Base-by-base conservation (phyloP, 2,113 vertebrate genomes). In the Atherinomorus stipes region DNA sequence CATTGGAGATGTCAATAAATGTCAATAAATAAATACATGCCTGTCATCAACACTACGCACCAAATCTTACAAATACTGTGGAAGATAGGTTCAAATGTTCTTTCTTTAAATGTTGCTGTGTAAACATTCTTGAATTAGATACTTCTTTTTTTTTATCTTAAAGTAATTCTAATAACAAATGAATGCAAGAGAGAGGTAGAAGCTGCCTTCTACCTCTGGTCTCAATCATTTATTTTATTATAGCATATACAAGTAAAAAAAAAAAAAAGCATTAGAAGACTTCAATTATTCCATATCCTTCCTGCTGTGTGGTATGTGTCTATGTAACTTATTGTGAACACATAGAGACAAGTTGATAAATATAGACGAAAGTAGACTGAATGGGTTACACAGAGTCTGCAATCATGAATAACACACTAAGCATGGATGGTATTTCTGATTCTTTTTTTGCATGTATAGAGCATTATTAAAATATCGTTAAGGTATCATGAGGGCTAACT, bases 281-380 rank as follows among this genome's bases (percentile, higher is more conserved):
- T n/a, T n/a, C n/a, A n/a, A n/a, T n/a, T n/a, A n/a, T n/a, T n/a
- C n/a, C n/a, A n/a, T 42, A 13, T 42, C 9, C 13, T 49, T 50
- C 64, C 73, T 74, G 73, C 45, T 74, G 61, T 70, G 62, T 21
- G 11, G 22, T 21, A 45, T 53, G 51, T 7, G 37, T 69, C 75
- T 62, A 62, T 34, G 54, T 76, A 79, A 89, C 64, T 76, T 68
- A 51, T 68, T n/a, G n/a, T n/a, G n/a, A n/a, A n/a, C n/a, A n/a
- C n/a, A n/a, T n/a, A n/a, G n/a, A n/a, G 50, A 74, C 34, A 21
- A 21, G 61, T 78, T 63, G 71, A 70, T 49, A 64, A 82, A 79
- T 90, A n/a, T 78, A 88, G 86, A 81, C 82, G 21, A 76, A 71
- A 85, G 76, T 64, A 83, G 76, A 52, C 38, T 53, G 52, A n/a